phyloP scores from a whole-genome alignment of 1,140 invertebrate genomes.

The Cherax quadricarinatus region DNA sequence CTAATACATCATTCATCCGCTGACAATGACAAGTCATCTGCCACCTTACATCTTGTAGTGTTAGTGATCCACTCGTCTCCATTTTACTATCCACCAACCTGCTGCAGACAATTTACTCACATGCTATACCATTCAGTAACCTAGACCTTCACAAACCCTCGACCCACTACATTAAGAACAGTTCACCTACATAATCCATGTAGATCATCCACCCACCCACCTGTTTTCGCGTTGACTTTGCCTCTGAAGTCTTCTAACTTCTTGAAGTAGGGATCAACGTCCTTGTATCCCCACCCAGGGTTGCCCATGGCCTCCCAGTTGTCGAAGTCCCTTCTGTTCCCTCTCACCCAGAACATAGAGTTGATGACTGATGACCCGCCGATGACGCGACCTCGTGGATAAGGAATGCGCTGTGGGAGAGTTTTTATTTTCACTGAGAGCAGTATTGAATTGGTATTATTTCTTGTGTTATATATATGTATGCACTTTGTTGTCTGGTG shows the following conservation, averaged over 20 bases:
- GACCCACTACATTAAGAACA: too few relatives aligned
- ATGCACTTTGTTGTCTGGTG: too few relatives aligned
- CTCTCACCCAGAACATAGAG: slow-evolving; percentile 78
- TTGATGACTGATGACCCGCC: slow-evolving; percentile 90
- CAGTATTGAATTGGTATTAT: neutral
- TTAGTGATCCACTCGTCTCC: too few relatives aligned
- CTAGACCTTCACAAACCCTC: too few relatives aligned
- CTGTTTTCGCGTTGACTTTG: slow-evolving; percentile 17
- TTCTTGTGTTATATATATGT: neutral
- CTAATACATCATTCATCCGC: too few relatives aligned
- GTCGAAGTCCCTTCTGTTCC: slow-evolving; percentile 94
- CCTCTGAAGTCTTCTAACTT: slow-evolving; percentile 88
- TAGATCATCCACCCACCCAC: neutral
- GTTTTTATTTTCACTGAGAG: neutral
- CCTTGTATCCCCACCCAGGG: slow-evolving; percentile 91
- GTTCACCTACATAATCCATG: too few relatives aligned
- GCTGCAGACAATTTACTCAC: too few relatives aligned
- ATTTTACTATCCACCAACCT: too few relatives aligned
- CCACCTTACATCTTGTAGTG: too few relatives aligned
- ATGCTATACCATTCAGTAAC: too few relatives aligned
- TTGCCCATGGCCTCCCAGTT: slow-evolving; percentile 92
- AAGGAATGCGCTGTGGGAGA: slow-evolving; percentile 75
- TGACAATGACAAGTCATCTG: too few relatives aligned
- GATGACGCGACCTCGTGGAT: slow-evolving; percentile 88
- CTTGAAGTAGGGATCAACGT: slow-evolving; percentile 90